phyloP scores from a whole-genome alignment of 2,113 vertebrate species.

The Ploceus nigricollis region DNA sequence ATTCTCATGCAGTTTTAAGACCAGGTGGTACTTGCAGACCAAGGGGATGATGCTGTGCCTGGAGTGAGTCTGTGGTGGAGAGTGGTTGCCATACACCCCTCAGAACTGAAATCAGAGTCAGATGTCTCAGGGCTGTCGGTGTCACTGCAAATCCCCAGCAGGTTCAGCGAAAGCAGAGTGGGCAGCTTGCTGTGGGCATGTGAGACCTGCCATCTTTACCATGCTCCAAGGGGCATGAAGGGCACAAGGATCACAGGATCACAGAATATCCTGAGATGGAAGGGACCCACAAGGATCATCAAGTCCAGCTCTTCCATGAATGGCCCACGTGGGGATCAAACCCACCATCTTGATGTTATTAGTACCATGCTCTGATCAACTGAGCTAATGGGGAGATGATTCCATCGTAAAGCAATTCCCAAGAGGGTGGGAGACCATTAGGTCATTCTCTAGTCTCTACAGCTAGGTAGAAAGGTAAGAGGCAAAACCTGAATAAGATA shows the following conservation, averaged over 20 bases:
- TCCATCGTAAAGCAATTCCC: accelerated
- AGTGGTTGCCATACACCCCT: accelerated
- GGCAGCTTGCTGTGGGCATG: neutral
- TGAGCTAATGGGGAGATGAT: neutral
- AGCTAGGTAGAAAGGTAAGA: neutral
- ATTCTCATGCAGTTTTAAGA: neutral
- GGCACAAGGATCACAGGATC: neutral
- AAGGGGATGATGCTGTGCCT: neutral
- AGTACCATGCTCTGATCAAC: neutral
- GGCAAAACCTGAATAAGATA: neutral
- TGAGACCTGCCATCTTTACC: neutral
- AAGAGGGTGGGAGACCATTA: neutral
- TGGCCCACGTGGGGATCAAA: neutral
- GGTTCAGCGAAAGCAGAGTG: neutral
- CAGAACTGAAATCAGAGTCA: neutral
- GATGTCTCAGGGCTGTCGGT: accelerated
- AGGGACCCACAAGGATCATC: too few species aligned
- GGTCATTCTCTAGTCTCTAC: neutral
- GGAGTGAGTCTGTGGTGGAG: neutral
- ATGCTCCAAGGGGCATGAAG: neutral
- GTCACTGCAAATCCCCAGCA: neutral
- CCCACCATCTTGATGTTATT: neutral
- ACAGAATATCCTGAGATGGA: neutral
- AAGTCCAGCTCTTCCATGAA: neutral
- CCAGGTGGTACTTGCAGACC: neutral